These are phyloP conservation scores for Parascotia fuliginaria DNA, from an alignment of 2,888 invertebrate genomes.

Conservation along the genomic window DNA sequence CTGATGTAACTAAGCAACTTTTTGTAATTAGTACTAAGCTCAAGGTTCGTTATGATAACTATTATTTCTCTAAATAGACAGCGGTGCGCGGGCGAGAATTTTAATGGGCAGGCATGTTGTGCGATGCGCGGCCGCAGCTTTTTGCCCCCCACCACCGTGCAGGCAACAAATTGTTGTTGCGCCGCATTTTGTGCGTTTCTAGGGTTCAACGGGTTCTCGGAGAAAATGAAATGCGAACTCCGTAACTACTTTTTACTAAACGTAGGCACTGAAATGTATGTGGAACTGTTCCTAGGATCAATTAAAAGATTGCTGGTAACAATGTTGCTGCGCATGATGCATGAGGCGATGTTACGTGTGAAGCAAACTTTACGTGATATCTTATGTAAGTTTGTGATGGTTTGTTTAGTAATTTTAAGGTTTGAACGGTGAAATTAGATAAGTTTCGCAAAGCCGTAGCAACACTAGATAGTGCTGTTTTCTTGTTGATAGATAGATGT, in stretches of 20 bases:
- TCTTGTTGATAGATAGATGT: too few species aligned
- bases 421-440: too few species aligned
- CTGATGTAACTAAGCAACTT: background rate
- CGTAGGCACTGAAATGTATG: background rate
- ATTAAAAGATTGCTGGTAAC: constrained; percentile 12
- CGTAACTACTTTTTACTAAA: constrained; percentile 11
- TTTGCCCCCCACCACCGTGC: constrained; percentile 54
- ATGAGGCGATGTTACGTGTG: background rate
- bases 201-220: constrained; percentile 46
- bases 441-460: too few species aligned
- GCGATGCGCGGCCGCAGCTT: constrained; percentile 57
- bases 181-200: constrained; percentile 59
- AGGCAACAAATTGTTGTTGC: constrained; percentile 56
- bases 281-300: constrained; percentile 10
- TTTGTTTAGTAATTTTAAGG: too few species aligned
- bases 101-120: constrained; percentile 71
- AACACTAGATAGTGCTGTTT: too few species aligned
- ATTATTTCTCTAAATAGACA: constrained; percentile 78
- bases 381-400: background rate
- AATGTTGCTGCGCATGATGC: background rate
- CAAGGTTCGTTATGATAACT: constrained; percentile 62
- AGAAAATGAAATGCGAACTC: constrained; percentile 43
- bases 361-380: background rate
- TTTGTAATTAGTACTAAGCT: constrained; percentile 20
- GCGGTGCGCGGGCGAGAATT: constrained; percentile 74